phyloP scores from a whole-genome alignment of 2,797 vertebrate genomes.

The Eurystomus glaucurus region DNA sequence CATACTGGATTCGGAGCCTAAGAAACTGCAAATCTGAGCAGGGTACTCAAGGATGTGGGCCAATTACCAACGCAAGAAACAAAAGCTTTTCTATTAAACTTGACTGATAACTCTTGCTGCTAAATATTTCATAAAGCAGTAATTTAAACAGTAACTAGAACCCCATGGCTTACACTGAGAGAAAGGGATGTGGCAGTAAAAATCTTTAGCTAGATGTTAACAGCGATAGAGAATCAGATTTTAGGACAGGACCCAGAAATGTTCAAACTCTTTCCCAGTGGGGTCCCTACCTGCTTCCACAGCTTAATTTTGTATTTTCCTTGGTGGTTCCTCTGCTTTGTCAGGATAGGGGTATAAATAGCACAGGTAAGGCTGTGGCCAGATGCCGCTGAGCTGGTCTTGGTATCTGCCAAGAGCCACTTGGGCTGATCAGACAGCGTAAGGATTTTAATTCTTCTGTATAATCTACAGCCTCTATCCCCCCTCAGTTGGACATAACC shows the following conservation, averaged over 20 bases:
- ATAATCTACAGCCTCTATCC: background rate
- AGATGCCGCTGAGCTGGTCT: background rate
- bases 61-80: background rate
- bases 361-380: background rate
- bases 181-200: background rate
- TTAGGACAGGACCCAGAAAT: background rate
- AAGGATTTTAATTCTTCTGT: background rate
- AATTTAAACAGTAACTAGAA: background rate
- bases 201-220: background rate
- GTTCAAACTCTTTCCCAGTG: background rate
- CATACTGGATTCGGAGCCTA: background rate
- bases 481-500: background rate
- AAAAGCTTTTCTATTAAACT: background rate
- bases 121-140: background rate
- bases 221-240: background rate
- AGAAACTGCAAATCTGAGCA: background rate
- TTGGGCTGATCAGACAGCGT: accelerated
- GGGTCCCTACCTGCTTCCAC: background rate
- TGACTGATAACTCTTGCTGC: background rate
- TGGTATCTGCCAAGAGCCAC: background rate
- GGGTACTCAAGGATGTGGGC: background rate
- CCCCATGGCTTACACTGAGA: background rate
- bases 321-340: background rate
- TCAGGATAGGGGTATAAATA: background rate
- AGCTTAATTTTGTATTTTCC: background rate